A percentile compares a stretch with the other conserved stretches of the same genome.
Conservation (phyloP, 2,113 vertebrate species). For the Neoarius graeffei region DNA sequence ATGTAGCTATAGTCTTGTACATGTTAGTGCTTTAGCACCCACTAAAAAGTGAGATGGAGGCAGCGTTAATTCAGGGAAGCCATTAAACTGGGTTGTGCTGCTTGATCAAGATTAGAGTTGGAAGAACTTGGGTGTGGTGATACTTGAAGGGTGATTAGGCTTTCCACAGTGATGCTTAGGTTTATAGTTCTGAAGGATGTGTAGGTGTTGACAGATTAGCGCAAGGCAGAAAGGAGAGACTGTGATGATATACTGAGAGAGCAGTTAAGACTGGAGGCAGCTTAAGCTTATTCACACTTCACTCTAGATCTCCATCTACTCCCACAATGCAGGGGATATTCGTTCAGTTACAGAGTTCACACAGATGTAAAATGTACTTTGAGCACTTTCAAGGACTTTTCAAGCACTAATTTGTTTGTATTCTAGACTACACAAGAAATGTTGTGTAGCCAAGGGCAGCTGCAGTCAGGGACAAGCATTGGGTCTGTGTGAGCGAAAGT, state of each 20-base stretch:
- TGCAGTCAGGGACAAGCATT: background rate
- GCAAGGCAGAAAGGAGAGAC: background rate
- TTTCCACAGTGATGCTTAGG: background rate
- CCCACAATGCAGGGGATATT: background rate
- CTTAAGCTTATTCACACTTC: background rate
- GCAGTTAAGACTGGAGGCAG: background rate
- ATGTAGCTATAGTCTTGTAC: background rate
- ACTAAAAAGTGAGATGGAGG: background rate
- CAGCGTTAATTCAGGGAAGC: background rate
- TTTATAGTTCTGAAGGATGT: background rate
- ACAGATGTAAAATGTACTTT: background rate
- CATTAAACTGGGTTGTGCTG: background rate
- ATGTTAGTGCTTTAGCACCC: background rate
- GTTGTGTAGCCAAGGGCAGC: background rate
- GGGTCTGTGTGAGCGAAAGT: background rate
- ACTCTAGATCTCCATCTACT: background rate
- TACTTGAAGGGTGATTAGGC: background rate
- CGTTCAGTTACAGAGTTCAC: background rate
- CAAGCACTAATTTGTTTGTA: background rate
- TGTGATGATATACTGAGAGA: background rate
- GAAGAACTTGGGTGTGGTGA: background rate
- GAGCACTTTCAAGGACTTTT: conserved; percentile 12
- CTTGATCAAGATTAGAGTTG: background rate
- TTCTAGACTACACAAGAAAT: background rate
- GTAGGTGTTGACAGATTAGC: background rate